A percentile compares a stretch with the other conserved stretches of the same genome.
These are phyloP conservation scores for Gambelia wislizenii DNA, from an alignment of 2,797 vertebrate species.

Conservation along the genomic window DNA sequence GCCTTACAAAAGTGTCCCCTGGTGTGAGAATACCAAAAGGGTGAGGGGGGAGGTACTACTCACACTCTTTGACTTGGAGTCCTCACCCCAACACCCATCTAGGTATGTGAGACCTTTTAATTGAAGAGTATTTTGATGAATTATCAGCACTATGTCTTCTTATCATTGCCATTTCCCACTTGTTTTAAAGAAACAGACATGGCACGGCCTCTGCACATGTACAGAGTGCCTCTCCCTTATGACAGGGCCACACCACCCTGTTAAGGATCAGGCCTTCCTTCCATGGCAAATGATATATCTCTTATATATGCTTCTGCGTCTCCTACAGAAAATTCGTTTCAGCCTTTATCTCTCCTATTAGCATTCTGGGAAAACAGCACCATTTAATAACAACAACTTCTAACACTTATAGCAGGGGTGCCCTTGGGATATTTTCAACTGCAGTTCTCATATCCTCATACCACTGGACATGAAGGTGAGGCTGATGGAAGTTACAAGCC, in stretches of 20 bases:
- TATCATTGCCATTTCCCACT: not conserved
- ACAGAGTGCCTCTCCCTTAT: not conserved
- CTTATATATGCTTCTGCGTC: too few species aligned
- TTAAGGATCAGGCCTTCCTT: not conserved
- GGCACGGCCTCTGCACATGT: not conserved
- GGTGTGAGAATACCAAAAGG: not conserved
- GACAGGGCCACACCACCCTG: not conserved
- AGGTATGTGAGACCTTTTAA: not conserved
- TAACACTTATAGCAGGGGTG: not conserved
- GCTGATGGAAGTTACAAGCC: too few species aligned
- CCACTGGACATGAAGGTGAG: too few species aligned
- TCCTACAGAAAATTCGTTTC: not conserved
- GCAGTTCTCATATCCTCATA: too few species aligned
- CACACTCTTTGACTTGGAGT: not conserved
- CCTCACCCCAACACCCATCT: not conserved
- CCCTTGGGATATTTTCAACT: too few species aligned
- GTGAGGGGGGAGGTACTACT: too few species aligned
- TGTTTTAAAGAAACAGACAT: not conserved
- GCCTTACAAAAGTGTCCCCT: not conserved
- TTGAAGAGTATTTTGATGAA: not conserved
- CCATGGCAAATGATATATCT: not conserved
- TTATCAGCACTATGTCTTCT: not conserved
- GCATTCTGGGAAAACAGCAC: not conserved
- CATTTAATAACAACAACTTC: not conserved
- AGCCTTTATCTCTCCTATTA: not conserved